Base-by-base conservation (phyloP, 1,140 invertebrate genomes). In the Calycopis cecrops region DNA sequence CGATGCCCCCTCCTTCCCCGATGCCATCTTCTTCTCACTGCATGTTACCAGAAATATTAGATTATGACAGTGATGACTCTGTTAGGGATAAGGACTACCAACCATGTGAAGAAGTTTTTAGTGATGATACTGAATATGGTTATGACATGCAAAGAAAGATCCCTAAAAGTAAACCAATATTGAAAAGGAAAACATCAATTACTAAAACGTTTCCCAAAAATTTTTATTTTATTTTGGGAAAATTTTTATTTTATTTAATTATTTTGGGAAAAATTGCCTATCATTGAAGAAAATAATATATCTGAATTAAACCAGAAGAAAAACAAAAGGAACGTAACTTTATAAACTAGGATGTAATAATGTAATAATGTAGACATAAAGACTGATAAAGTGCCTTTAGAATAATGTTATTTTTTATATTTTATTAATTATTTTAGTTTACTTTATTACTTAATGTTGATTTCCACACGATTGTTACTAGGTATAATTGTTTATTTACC, bases 81-180 rank as follows among this genome's bases (percentile, higher is more conserved):
- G 34, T 35, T 35, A 35, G 9, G 9, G 34, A 35, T 35, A 35
- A 35, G 34, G 34, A 35, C 34, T 35, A 35, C 9, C 34, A 35
- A 35, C 34, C 34, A 35, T 35, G 34, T 35, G 34, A 35, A 4
- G 34, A 35, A 35, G 34, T 35, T 4, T 35, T 35, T 35, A 35
- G 38, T 42, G 38, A 42, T 42, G 38, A 42, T n/a, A 42, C 38
- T n/a, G 38, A 42, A 42, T 42, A 42, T 42, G 38, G 38, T 42
- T 42, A 42, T 42, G 38, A 42, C 38, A 42, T 42, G 38, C 38
- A 42, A 42, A 42, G 38, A 42, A 4, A 42, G 14, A 42, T 8
- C 38, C 38, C n/a, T 42, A 8, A 42, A 42, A 42, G 38, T 42
- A n/a, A 42, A 6, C 38, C 38, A 42, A 42, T 42, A 42, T 42